Base-by-base conservation (phyloP, 2,113 vertebrate genomes). In the Xenus cinereus region DNA sequence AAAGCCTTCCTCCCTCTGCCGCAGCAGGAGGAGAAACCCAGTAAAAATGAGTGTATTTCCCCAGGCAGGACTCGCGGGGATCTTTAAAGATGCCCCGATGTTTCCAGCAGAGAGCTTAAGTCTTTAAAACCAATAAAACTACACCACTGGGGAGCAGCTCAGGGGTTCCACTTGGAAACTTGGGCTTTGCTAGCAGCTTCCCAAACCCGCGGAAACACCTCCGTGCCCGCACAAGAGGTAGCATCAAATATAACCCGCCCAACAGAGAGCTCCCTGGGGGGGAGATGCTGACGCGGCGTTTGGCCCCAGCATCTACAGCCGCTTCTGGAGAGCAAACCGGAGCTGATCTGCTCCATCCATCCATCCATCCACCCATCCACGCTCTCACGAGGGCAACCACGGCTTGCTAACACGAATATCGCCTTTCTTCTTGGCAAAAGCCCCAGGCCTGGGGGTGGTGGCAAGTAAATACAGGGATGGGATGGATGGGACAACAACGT, bases 311-410 rank as follows among this genome's bases (percentile, higher is more conserved):
- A 85, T 17, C 41, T n/a, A 3, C 62, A 10, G 4, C 5, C 1
- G 48, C 62, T 54, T 27, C 81, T 21, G 59, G 71, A 68, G 75
- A 73, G 14, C 37, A 18, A 43, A 43, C 28, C 2, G 0, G 90
- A 51, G 53, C 48, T 8, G 48, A 21, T 67, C 81, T 72, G 59
- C 76, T 73, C 66, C 48, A 10, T 83, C 86, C 82, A 53, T 78
- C 85, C 45, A 21, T 46, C 45, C 45, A 20, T 10, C 46, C 45
- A 20, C 5, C 46, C 20, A 20, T 46, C 45, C 13, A 2, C 3
- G 2, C 64, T 16, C 41, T 12, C 3, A 1, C 5, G 18, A 43
- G 26, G 1, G 41, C 1, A 4, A 35, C 43, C 1, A 1, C 1
- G 39, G 28, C n/a, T 64, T 5, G 11, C 53, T 66, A 27, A 66